Evolutionary conservation across 23 tunicate species (phyloP), one percentile per base, ranked within the genome.

Genomic region (Trididemnum miniatum): DNA sequence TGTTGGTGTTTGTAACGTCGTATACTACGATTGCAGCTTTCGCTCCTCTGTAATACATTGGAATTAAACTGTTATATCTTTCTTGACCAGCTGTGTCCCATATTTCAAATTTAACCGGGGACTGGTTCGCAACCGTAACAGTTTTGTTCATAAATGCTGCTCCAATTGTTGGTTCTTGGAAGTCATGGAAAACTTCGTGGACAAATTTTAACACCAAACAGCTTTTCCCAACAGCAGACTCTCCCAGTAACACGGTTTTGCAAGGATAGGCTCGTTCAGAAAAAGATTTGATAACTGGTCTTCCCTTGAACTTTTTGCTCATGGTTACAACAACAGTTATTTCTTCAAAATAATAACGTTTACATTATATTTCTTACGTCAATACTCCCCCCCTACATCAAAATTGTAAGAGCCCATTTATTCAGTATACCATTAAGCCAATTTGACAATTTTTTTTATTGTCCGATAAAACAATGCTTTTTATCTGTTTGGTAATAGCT

Each of bases 11-110:
- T 28, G 80, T 76, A 30, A 76, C 50, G 22, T 76, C 80, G 33
- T 76, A 76, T 25, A 76, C 80, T 7, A 76, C 80, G 2, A 76
- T 28, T 0, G 64, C 80, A 1, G 80, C 80, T 25, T 33, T 23
- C 1, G 80, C 80, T 22, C 65, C 65, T 28, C 80, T 50, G n/a
- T 76, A 76, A 50, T 76, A 76, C 80, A 76, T 76, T 1, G 80
- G 80, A 1, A 33, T 44, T 27, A 76, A 33, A 23, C 80, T 76
- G 1, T 76, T 34, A 50, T 39, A 76, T 9, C 80, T 50, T 50
- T 76, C 80, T 40, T 39, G 64, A 7, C 80, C 80, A 1, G 80
- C 80, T 28, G 80, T 76, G 28, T 76, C 80, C 80, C 80, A 76
- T n/a, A 76, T 76, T 27, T 76, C 80, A 49, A 76, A 50, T 51